phyloP scores from a whole-genome alignment of 2,797 vertebrate species.

The Ctenochaetus hawaiiensis region DNA sequence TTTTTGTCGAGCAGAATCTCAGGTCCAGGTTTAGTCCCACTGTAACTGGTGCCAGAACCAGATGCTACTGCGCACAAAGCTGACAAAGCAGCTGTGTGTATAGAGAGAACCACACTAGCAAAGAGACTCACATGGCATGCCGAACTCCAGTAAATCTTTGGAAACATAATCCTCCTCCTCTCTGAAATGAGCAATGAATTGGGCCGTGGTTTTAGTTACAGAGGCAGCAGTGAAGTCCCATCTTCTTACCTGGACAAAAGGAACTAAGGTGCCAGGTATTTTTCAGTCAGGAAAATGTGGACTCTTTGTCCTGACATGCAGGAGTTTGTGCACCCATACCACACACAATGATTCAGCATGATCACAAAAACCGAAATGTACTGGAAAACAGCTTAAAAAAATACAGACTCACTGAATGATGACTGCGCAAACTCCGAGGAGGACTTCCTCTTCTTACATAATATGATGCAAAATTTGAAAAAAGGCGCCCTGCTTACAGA shows the following conservation, averaged over 20 bases:
- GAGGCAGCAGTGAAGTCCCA: too few relatives aligned
- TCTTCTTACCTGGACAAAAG: not conserved
- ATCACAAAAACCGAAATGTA: not conserved
- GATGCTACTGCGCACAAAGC: not conserved
- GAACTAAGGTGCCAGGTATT: not conserved
- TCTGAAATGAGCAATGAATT: not conserved
- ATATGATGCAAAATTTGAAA: too few relatives aligned
- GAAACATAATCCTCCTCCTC: not conserved
- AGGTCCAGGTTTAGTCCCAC: not conserved
- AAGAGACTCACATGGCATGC: not conserved
- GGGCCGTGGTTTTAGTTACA: fast-evolving
- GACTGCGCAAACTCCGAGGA: too few relatives aligned
- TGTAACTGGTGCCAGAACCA: not conserved
- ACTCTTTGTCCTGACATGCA: not conserved
- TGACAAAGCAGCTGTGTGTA: too few relatives aligned
- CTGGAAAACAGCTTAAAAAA: too few relatives aligned
- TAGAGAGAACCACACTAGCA: conserved; percentile 2
- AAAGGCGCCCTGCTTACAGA: too few relatives aligned
- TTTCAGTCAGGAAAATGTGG: not conserved
- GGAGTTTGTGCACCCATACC: not conserved
- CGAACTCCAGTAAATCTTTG: not conserved
- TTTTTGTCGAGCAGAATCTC: not conserved
- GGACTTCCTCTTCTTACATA: too few relatives aligned
- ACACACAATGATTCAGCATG: not conserved
- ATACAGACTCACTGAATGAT: too few relatives aligned